Evolutionary conservation across 2,888 invertebrate species (phyloP).

Genomic region (Acheta domesticus): DNA sequence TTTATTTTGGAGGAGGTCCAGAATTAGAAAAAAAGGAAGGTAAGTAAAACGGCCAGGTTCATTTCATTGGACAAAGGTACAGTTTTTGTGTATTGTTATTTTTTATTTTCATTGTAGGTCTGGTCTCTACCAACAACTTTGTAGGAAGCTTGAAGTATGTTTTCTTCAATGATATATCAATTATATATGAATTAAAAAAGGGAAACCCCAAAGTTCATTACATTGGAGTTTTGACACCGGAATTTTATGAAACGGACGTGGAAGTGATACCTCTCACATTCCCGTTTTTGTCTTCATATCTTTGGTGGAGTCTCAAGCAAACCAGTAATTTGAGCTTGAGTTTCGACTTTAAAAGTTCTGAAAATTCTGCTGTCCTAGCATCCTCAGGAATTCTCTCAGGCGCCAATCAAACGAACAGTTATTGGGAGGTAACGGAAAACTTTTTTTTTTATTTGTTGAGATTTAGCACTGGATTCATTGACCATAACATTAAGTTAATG

Average conservation of each 20-base stretch:
- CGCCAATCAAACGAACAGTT: constrained; percentile 54
- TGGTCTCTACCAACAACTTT: constrained; percentile 79
- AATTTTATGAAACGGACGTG: constrained; percentile 79
- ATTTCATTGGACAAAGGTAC: not conserved
- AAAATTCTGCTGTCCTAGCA: constrained; percentile 78
- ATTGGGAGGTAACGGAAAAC: constrained; percentile 72
- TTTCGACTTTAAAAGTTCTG: constrained; percentile 80
- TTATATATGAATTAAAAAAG: constrained; percentile 81
- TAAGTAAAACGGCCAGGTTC: constrained; percentile 28
- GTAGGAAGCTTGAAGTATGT: constrained; percentile 88
- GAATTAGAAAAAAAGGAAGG: constrained; percentile 76
- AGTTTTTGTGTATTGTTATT: not conserved
- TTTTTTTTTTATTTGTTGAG: too few species aligned
- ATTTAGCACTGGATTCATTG: too few species aligned
- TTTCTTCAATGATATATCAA: constrained; percentile 88
- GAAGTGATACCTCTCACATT: constrained; percentile 87
- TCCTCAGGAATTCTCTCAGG: constrained; percentile 76
- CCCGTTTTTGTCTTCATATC: constrained; percentile 85
- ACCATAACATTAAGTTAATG: not conserved
- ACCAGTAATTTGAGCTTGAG: constrained; percentile 70
- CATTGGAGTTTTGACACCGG: constrained; percentile 69
- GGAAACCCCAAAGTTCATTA: constrained; percentile 66
- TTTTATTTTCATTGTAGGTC: constrained; percentile 47
- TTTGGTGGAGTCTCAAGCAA: constrained; percentile 81
- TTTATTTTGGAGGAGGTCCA: constrained; percentile 87